phyloP scores from a whole-genome alignment of 2,113 vertebrate genomes.

The Phalacrocorax carbo region DNA sequence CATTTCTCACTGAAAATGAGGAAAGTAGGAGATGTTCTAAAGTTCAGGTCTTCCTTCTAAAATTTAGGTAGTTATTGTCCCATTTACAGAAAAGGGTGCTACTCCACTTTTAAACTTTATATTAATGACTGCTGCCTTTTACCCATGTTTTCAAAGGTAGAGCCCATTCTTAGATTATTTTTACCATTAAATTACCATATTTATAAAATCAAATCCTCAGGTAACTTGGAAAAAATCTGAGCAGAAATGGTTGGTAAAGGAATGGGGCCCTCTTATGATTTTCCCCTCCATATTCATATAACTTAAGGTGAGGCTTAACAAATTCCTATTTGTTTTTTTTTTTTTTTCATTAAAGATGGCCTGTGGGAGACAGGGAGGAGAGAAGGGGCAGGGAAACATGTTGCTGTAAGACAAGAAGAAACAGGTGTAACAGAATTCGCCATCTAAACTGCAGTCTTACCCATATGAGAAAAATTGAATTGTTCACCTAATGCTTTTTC shows the following conservation, averaged over 20 bases:
- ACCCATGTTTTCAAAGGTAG: not conserved
- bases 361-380: not conserved
- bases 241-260: not conserved
- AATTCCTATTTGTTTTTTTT: not conserved
- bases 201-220: not conserved
- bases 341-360: not conserved
- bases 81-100: not conserved
- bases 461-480: not conserved
- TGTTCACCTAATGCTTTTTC: not conserved
- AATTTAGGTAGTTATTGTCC: not conserved
- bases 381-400: not conserved
- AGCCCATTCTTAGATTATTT: not conserved
- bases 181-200: not conserved
- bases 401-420: not conserved
- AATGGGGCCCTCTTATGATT: not conserved
- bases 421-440: not conserved
- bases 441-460: not conserved
- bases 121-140: not conserved
- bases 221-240: not conserved
- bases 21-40: not conserved
- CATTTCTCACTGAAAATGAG: not conserved
- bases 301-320: not conserved
- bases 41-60: not conserved
- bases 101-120: not conserved
- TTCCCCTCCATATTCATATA: not conserved